Conservation (phyloP, 1,140 invertebrate species). For the Leptinotarsa lineolata region DNA sequence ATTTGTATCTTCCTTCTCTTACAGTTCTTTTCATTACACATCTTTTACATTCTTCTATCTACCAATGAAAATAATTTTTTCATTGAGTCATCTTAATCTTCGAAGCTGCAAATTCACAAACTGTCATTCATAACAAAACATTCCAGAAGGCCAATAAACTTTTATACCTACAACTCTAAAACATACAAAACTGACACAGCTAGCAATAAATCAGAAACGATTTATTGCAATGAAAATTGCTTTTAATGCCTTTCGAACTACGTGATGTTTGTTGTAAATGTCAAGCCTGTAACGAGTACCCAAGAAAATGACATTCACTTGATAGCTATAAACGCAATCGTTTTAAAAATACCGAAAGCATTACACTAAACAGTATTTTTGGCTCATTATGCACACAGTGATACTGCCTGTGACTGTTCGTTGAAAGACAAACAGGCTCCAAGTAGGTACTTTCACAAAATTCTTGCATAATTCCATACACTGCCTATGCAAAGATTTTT, state of each 20-base stretch:
- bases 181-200: background rate
- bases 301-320: background rate
- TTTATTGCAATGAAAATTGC: background rate
- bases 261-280: background rate
- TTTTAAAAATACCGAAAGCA: background rate
- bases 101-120: too few relatives aligned
- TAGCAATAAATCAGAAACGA: background rate
- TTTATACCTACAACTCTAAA: too few relatives aligned
- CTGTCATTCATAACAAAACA: too few relatives aligned
- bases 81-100: too few relatives aligned
- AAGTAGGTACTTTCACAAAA: conserved; percentile 32
- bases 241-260: background rate
- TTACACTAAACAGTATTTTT: background rate
- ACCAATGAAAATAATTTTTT: too few relatives aligned
- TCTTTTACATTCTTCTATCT: too few relatives aligned
- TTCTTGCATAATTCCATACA: conserved; percentile 31
- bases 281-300: background rate
- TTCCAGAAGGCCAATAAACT: too few relatives aligned
- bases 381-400: background rate
- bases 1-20: too few relatives aligned
- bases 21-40: too few relatives aligned
- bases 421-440: background rate
- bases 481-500: background rate
- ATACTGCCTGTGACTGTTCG: background rate
- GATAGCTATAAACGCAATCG: background rate